Base-by-base conservation (phyloP, 2,888 invertebrate genomes). In the Nomada hirtipes region DNA sequence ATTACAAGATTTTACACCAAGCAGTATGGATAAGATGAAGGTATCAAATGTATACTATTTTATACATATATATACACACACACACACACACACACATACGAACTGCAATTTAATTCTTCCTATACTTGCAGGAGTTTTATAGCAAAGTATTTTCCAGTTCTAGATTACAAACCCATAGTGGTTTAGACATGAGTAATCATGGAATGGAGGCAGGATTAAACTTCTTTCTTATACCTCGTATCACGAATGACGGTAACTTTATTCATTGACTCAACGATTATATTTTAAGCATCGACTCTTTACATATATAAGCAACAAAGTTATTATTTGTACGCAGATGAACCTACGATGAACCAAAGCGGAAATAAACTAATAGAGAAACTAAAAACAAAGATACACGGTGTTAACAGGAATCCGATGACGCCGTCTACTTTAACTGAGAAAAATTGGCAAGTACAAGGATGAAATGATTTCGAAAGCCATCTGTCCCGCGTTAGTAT, bases 361-460 rank as follows among this genome's bases (percentile, higher is more conserved):
- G 90, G 88, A 73, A 84, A 95, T 72, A 95, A 96, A 72, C 93
- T 97, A 60, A 95, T 97, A 0, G 94, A 95, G 75, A 95, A 96
- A 60, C 94, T 98, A 13, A 95, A 96, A 57, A 96, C 96, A 90
- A 96, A 97, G 94, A 94, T 97, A 53, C 94, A 96, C 42, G 96
- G 97, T 4, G 95, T 96, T 44, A 95, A 96, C 65, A 95, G 96
- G 83, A 96, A 96, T 90, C 95, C 96, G 59, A 94, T 98, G 85
- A 97, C 97, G 0, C 97, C 97, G 85, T 95, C 96, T 10, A 95
- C 96, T 81, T 94, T 97, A 20, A 96, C 97, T 0, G 98, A 98
- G 92, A 97, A 96, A 91, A 97, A 97, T 88, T 98, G 98, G 98
- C 95, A 91, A 89, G 89, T 79, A 2, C 15, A 18, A 53, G 3